Base-by-base conservation (phyloP, 2,113 vertebrate species). In the Nannospalax galili region DNA sequence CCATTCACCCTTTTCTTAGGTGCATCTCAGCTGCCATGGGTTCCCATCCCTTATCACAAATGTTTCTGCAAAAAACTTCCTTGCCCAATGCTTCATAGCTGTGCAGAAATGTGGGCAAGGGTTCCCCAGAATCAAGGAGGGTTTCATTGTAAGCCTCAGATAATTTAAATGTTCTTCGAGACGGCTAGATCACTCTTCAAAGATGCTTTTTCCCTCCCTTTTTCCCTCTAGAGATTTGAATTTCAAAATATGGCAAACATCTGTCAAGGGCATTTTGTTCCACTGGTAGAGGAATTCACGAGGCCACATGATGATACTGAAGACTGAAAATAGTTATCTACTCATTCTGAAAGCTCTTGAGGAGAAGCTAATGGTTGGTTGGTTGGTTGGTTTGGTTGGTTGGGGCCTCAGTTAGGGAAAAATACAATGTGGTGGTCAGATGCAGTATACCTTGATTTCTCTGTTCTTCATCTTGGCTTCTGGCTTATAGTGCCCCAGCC, bases 171-270 rank as follows among this genome's bases (percentile, higher is more conserved):
- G 67, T 80, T 88, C 65, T 45, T 91, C 60, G 70, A 60, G 58
- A 24, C 20, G 79, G 11, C 37, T 64, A 45, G 9, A 32, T 88
- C 22, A 48, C 8, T 85, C 40, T 92, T n/a, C 42, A 82, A 28
- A 92, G 78, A 62, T 62, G 15, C 62, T 56, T 2, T 35, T 15
- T 77, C 37, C 87, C 3, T n/a, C 79, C 88, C 20, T 92, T 72
- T 52, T 79, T 81, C 26, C 95, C 92, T 86, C 42, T 26, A 85
- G 11, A 86, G 78, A 82, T 40, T 79, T 26, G 64, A 64, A 65
- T 96, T 97, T 95, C 88, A 94, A 95, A 82, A 96, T 84, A 96
- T 78, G 92, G 70, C 89, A 98, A 97, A 90, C 60, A 91, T 35
- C 70, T 79, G 84, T 96, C 96, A 96, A 91, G 93, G 74, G 93